Percentiles rank a stretch among this genome's conserved stretches.
Evolutionary conservation across 2,888 invertebrate genomes (phyloP).

Genomic region (Caenorhabditis sp.): DNA sequence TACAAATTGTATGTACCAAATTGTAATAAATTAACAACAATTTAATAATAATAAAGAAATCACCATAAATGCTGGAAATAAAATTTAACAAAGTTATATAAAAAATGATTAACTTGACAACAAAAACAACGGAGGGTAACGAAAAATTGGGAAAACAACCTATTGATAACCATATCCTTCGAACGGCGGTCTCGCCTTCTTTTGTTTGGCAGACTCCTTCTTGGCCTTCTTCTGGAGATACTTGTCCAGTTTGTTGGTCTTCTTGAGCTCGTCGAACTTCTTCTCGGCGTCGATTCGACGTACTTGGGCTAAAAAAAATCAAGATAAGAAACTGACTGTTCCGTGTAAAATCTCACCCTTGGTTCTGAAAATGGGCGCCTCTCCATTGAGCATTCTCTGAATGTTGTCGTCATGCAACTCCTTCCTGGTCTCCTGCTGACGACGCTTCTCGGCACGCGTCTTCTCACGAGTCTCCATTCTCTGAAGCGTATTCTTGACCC

Average conservation of each 20-base stretch:
- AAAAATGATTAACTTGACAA: too few species aligned
- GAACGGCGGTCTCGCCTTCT: conserved; percentile 55
- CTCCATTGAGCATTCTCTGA: conserved; percentile 77
- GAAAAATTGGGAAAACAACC: not conserved
- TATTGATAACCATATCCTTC: conserved; percentile 54
- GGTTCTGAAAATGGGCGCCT: conserved; percentile 70
- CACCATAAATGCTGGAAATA: not conserved
- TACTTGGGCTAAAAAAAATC: conserved; percentile 63
- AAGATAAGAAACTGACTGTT: too few species aligned
- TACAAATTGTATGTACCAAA: not conserved
- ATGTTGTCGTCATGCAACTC: conserved; percentile 77
- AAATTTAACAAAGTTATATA: too few species aligned
- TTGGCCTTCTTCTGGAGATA: conserved; percentile 71
- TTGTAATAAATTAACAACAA: conserved; percentile 9
- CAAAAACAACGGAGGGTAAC: conserved; percentile 11
- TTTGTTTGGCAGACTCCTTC: conserved; percentile 64
- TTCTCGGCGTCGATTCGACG: conserved; percentile 70
- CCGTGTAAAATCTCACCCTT: too few species aligned
- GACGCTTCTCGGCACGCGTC: conserved; percentile 68
- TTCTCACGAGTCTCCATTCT: conserved; percentile 62
- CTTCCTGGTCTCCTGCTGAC: conserved; percentile 69
- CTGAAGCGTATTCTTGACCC: conserved; percentile 57
- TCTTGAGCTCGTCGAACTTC: conserved; percentile 73
- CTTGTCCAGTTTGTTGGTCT: conserved; percentile 68
- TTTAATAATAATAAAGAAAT: conserved; percentile 19